These are phyloP conservation scores for Agelaius phoeniceus DNA, from an alignment of 2,113 vertebrate species.

Conservation along the genomic window DNA sequence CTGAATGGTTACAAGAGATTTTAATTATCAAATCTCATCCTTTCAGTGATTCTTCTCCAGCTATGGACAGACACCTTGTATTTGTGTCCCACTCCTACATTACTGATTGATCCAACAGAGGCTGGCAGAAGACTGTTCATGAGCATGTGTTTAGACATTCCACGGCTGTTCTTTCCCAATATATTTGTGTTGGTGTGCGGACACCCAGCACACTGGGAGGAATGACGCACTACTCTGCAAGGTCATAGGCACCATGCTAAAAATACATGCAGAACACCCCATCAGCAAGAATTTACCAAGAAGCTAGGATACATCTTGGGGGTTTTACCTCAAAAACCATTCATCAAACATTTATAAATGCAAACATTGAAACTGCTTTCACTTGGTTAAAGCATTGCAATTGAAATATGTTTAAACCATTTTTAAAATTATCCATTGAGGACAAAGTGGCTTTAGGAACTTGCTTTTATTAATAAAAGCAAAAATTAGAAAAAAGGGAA, in stretches of 20 bases:
- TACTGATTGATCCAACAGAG: not conserved
- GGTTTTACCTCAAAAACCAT: not conserved
- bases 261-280: not conserved
- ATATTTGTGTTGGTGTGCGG: not conserved
- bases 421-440: not conserved
- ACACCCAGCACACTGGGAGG: not conserved
- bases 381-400: not conserved
- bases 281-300: not conserved
- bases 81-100: not conserved
- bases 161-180: not conserved
- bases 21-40: not conserved
- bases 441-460: not conserved
- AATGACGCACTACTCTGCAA: not conserved
- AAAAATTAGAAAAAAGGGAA: not conserved
- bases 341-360: not conserved
- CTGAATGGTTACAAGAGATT: not conserved
- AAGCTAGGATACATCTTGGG: not conserved
- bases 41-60: not conserved
- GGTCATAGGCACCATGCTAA: not conserved
- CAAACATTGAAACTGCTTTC: not conserved
- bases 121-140: not conserved
- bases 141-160: not conserved
- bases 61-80: not conserved
- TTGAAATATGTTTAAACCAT: not conserved
- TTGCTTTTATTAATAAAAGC: not conserved